Evolutionary conservation across 2,113 vertebrate species (phyloP).

Genomic region (Oryzias celebensis): DNA sequence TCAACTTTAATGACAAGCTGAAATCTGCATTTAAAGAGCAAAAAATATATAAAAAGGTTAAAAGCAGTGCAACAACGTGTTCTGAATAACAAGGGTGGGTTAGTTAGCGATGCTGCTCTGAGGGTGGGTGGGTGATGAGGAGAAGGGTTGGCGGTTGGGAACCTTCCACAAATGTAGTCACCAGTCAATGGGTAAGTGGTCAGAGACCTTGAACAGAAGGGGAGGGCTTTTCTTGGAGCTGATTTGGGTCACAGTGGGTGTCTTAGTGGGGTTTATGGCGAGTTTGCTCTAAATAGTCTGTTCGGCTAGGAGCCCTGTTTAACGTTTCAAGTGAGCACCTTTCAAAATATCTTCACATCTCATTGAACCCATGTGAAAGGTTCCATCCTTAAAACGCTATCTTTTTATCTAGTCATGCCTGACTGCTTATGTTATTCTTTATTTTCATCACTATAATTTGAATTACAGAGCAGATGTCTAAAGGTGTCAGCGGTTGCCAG

Average conservation of each 20-base stretch:
- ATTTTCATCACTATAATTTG: constrained; percentile 64
- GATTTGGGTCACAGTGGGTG: constrained; percentile 23
- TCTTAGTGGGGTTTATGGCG: constrained; percentile 5
- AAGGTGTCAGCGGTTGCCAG: constrained; percentile 43
- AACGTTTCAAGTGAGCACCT: constrained; percentile 19
- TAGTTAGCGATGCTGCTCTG: constrained; percentile 26
- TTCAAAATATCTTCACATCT: constrained; percentile 24
- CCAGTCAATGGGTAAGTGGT: constrained; percentile 31
- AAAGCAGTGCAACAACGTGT: constrained; percentile 24
- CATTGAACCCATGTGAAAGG: constrained; percentile 13
- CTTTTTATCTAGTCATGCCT: constrained; percentile 64
- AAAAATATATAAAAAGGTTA: constrained; percentile 5
- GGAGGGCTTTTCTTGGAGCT: constrained; percentile 26
- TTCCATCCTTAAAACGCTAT: constrained; percentile 48
- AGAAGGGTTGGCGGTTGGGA: constrained; percentile 34
- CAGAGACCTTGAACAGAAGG: constrained; percentile 38
- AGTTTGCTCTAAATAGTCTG: constrained; percentile 18
- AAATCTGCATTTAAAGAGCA: constrained; percentile 51
- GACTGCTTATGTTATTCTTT: constrained; percentile 61
- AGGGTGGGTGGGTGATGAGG: constrained; percentile 34
- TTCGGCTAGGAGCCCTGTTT: constrained; percentile 24
- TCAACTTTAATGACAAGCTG: constrained; percentile 46
- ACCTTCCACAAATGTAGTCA: constrained; percentile 20
- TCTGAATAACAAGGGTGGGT: constrained; percentile 27
- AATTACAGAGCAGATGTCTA: constrained; percentile 53